A percentile compares a stretch with the other conserved stretches of the same genome.
Evolutionary conservation across 2,888 invertebrate species (phyloP).

Genomic region (Choristoneura rosaceana): DNA sequence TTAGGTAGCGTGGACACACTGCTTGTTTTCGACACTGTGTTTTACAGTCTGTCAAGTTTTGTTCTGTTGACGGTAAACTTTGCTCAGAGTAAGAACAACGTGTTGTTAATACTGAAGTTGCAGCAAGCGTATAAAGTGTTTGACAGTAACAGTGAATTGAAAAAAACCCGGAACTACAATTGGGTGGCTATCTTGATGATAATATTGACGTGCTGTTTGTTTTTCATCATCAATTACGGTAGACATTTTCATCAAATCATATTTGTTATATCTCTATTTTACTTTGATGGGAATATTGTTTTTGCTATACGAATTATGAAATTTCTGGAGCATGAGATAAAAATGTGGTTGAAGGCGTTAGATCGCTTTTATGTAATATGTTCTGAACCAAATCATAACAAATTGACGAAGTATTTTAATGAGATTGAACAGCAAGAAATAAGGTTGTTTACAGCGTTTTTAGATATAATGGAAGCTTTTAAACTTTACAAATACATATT

Average conservation of each 20-base stretch:
- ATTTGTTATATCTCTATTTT: not conserved
- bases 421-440: not conserved
- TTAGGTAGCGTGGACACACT: not conserved
- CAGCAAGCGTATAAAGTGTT: constrained; percentile 3
- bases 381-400: constrained; percentile 3
- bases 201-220: not conserved
- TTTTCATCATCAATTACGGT: not conserved
- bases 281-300: constrained; percentile 20
- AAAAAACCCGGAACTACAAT: not conserved
- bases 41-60: not conserved
- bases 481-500: not conserved
- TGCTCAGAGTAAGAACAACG: not conserved
- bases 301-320: not conserved
- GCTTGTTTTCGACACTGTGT: not conserved
- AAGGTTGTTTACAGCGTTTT: not conserved
- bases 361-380: not conserved
- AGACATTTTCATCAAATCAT: not conserved
- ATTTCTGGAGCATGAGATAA: not conserved
- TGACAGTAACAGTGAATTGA: not conserved
- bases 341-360: not conserved
- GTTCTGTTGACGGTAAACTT: not conserved
- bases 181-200: not conserved
- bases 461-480: constrained; percentile 6
- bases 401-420: constrained; percentile 2
- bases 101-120: constrained; percentile 11